A percentile compares a stretch with the other conserved stretches of the same genome.
Evolutionary conservation across 1,140 invertebrate genomes (phyloP).

Genomic region (Pseudomyrmex concolor): DNA sequence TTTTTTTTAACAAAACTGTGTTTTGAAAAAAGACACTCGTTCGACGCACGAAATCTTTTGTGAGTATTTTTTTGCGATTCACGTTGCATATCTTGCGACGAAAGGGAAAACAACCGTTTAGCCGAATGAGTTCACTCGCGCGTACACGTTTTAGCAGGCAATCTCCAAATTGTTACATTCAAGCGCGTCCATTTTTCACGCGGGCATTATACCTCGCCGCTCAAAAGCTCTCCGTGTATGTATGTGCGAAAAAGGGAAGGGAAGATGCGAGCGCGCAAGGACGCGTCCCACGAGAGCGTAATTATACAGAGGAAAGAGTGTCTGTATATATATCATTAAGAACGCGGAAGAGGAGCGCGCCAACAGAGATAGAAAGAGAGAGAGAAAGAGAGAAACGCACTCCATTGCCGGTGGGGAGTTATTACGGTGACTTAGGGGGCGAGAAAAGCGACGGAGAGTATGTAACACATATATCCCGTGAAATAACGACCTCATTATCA

Average conservation of each 20-base stretch:
- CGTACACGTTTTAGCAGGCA: slow-evolving; percentile 1
- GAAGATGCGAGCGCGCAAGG: not conserved
- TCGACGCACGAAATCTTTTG: not conserved
- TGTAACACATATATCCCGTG: slow-evolving; percentile 19
- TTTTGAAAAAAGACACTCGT: not conserved
- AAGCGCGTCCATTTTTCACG: slow-evolving; percentile 31
- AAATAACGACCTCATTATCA: slow-evolving; percentile 80
- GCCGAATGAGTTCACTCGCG: not conserved
- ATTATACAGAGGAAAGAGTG: slow-evolving; percentile 39
- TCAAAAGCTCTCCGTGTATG: not conserved
- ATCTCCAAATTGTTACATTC: slow-evolving; percentile 35
- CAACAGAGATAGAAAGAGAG: slow-evolving; percentile 22
- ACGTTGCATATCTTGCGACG: not conserved
- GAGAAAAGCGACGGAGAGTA: slow-evolving; percentile 38
- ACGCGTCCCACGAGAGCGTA: slow-evolving; percentile 5
- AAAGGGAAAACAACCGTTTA: not conserved
- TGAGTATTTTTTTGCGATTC: not conserved
- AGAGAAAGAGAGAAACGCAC: not conserved
- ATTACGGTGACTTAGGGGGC: slow-evolving; percentile 64
- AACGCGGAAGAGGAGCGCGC: not conserved
- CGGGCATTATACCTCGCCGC: slow-evolving; percentile 17
- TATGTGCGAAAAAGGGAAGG: not conserved
- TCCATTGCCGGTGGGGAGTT: slow-evolving; percentile 55
- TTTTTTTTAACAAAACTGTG: too few relatives aligned
- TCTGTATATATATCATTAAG: slow-evolving; percentile 56